These are phyloP conservation scores for Sesia apiformis DNA, from an alignment of 2,888 invertebrate genomes.

Conservation along the genomic window DNA sequence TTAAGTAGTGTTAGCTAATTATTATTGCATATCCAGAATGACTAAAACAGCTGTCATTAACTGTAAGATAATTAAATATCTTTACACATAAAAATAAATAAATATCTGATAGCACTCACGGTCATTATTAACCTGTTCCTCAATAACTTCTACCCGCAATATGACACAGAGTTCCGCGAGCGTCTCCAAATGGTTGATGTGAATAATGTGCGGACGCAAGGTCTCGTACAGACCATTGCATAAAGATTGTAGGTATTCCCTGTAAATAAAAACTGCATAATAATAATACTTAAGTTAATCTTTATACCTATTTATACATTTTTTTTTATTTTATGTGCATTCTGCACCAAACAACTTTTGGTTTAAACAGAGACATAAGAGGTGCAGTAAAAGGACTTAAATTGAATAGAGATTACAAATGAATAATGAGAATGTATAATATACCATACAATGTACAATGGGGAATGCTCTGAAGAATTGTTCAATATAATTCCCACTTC, in stretches of 20 bases:
- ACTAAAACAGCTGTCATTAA: background rate
- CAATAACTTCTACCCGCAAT: conserved; percentile 91
- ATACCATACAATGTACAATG: too few species aligned
- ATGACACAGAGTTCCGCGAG: conserved; percentile 97
- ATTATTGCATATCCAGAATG: background rate
- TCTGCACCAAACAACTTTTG: too few species aligned
- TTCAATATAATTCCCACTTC: too few species aligned
- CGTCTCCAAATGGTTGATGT: conserved; percentile 97
- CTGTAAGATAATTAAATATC: background rate
- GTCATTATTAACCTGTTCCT: conserved; percentile 90
- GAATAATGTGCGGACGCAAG: conserved; percentile 93
- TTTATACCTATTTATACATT: too few species aligned
- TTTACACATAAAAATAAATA: background rate
- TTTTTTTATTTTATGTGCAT: too few species aligned
- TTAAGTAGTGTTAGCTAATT: background rate
- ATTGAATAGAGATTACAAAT: too few species aligned
- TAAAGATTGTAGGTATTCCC: conserved; percentile 87
- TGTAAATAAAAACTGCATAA: conserved; percentile 28
- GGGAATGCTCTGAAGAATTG: too few species aligned
- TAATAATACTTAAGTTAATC: too few species aligned
- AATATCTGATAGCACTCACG: conserved; percentile 63
- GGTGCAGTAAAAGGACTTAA: too few species aligned
- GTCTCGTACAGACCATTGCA: conserved; percentile 94
- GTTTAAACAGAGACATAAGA: too few species aligned
- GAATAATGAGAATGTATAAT: too few species aligned